A percentile compares a stretch with the other conserved stretches of the same genome.
Conservation (phyloP, 1,140 invertebrate species). For the Panagrolaimus sp. region DNA sequence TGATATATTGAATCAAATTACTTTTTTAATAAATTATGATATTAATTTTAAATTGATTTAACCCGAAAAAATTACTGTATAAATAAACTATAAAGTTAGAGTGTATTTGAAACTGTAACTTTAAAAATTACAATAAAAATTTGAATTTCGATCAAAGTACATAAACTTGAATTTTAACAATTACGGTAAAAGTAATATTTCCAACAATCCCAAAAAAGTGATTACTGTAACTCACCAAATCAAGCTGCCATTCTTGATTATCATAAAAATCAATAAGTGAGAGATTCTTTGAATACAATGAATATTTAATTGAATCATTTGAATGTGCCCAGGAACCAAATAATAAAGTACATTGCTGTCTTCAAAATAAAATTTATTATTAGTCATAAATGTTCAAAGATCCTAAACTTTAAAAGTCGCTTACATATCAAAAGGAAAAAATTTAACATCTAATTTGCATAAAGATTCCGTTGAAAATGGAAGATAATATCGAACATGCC, state of each 20-base stretch:
- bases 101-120: too few relatives aligned
- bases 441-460: constrained; percentile 52
- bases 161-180: too few relatives aligned
- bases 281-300: constrained; percentile 55
- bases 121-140: constrained; percentile 1
- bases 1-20: too few relatives aligned
- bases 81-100: too few relatives aligned
- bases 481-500: constrained; percentile 54
- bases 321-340: constrained; percentile 59
- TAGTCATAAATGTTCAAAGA: not conserved
- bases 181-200: too few relatives aligned
- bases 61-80: too few relatives aligned
- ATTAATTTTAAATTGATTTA: too few relatives aligned
- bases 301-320: constrained; percentile 59
- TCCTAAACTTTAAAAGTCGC: not conserved
- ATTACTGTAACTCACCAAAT: constrained; percentile 33
- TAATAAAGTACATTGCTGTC: constrained; percentile 53
- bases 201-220: too few relatives aligned
- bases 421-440: constrained; percentile 59
- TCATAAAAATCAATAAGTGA: constrained; percentile 59
- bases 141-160: too few relatives aligned
- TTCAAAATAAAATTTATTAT: constrained; percentile 26
- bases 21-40: too few relatives aligned
- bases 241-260: constrained; percentile 59
- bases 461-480: constrained; percentile 48